Conservation (phyloP, 2,888 invertebrate genomes). For the Tipula helvola region DNA sequence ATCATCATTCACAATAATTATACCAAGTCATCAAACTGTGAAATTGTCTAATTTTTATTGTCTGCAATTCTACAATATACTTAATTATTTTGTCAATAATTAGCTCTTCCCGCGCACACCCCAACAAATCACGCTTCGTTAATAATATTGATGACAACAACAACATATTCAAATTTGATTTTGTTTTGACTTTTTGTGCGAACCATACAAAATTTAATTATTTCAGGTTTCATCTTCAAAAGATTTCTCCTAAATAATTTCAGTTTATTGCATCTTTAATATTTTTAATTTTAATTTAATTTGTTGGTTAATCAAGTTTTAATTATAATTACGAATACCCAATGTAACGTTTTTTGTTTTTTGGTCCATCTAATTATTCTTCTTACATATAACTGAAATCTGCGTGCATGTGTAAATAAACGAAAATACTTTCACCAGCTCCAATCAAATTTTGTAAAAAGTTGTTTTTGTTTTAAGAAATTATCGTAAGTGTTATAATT, state of each 20-base stretch:
- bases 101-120: background rate
- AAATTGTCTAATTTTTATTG: background rate
- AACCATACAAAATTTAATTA: background rate
- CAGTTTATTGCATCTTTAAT: background rate
- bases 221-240: background rate
- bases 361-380: background rate
- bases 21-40: background rate
- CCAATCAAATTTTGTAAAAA: background rate
- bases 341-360: background rate
- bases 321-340: background rate
- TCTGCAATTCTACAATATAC: background rate
- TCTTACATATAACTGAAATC: background rate
- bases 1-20: background rate
- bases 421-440: background rate
- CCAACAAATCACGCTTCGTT: background rate
- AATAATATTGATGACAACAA: background rate
- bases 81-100: background rate
- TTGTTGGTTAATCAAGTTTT: background rate
- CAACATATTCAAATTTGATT: background rate
- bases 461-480: background rate
- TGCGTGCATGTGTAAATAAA: background rate
- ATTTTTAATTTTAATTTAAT: background rate
- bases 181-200: background rate
- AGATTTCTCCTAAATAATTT: background rate
- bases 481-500: background rate